Conservation (phyloP, 2,113 vertebrate genomes). For the Corapipo altera region DNA sequence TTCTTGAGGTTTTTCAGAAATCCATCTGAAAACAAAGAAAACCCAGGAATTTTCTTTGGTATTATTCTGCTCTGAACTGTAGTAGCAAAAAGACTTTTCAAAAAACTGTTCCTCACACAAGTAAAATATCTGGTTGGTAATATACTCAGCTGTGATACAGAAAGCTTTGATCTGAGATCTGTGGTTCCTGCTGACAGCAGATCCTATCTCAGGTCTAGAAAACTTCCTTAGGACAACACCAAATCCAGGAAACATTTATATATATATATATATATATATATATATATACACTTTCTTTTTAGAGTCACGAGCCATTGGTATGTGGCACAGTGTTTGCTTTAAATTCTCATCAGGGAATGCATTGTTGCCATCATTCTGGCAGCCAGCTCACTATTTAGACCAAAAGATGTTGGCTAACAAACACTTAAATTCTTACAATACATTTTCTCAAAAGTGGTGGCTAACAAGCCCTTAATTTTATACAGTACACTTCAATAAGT, state of each 20-base stretch:
- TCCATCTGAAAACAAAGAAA: neutral
- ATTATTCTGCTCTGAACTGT: neutral
- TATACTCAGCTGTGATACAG: neutral
- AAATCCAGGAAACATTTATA: neutral
- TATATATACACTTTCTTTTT: no score
- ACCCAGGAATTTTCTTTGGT: neutral
- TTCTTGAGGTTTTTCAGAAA: neutral
- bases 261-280: no score
- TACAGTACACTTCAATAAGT: neutral
- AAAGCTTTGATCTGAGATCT: neutral
- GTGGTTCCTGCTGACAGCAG: neutral
- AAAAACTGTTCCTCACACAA: neutral
- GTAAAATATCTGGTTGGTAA: neutral
- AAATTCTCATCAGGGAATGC: neutral
- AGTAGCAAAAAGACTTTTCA: neutral
- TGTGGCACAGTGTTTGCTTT: rapidly evolving
- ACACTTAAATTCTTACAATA: neutral
- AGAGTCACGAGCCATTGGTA: no score
- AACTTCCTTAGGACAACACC: neutral
- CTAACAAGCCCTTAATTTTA: neutral
- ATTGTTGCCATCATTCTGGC: neutral
- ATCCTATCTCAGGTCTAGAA: neutral
- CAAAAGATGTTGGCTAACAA: neutral
- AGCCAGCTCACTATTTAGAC: neutral
- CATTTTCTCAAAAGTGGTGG: neutral